These are phyloP conservation scores for Cervus canadensis DNA, from an alignment of 2,113 vertebrate genomes.

Conservation along the genomic window DNA sequence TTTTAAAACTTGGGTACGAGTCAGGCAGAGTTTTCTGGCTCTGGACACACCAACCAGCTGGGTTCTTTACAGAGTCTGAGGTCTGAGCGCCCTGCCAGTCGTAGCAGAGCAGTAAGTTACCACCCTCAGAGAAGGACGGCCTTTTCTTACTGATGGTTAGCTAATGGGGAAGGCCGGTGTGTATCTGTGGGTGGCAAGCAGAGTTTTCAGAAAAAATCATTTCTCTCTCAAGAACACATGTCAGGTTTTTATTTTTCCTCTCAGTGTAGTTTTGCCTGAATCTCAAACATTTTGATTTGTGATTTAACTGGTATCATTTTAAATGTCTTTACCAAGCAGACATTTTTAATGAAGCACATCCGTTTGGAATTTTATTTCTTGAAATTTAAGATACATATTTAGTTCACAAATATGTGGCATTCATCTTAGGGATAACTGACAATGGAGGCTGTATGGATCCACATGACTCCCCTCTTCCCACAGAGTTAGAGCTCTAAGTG, in stretches of 20 bases:
- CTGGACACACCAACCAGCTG: not conserved
- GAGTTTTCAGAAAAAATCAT: not conserved
- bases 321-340: not conserved
- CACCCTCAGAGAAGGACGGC: accelerated
- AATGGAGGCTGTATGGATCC: too few species aligned
- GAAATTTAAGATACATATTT: not conserved
- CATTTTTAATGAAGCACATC: not conserved
- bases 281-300: not conserved
- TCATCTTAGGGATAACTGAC: not conserved
- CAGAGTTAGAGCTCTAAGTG: too few species aligned
- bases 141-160: not conserved
- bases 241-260: not conserved
- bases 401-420: too few species aligned
- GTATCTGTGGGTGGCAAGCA: not conserved
- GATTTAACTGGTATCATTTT: not conserved
- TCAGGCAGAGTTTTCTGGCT: not conserved
- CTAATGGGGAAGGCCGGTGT: not conserved
- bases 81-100: not conserved
- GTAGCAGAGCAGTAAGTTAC: not conserved
- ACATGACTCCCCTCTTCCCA: accelerated
- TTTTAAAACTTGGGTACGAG: not conserved
- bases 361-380: not conserved
- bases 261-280: not conserved
- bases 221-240: not conserved
- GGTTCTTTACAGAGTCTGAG: too few species aligned